Conservation (phyloP, 1,140 invertebrate species). For the Zaprionus davidi region DNA sequence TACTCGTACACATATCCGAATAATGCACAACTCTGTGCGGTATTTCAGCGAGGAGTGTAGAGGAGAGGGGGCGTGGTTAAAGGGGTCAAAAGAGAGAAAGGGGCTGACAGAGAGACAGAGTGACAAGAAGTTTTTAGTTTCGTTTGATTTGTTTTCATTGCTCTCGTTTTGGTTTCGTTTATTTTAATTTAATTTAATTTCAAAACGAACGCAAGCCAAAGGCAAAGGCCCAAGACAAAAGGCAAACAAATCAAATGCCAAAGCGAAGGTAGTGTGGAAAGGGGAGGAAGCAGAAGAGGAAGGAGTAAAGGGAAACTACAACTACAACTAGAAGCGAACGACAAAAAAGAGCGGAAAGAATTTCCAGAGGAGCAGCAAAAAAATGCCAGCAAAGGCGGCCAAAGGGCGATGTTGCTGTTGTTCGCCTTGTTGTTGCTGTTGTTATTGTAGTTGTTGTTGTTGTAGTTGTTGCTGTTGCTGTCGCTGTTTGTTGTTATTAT, state of each 20-base stretch:
- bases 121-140: conserved; percentile 44
- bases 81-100: neutral
- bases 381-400: conserved; percentile 4
- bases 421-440: conserved; percentile 22
- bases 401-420: conserved; percentile 35
- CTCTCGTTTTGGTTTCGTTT: conserved; percentile 43
- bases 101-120: conserved; percentile 25
- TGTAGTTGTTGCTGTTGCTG: neutral
- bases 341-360: conserved; percentile 20
- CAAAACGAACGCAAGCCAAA: conserved; percentile 26
- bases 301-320: conserved; percentile 24
- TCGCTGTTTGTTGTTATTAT: conserved; percentile 32
- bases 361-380: conserved; percentile 14
- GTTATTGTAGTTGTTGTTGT: neutral
- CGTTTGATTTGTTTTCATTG: conserved; percentile 43
- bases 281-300: neutral
- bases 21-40: neutral
- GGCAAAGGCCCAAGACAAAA: conserved; percentile 16
- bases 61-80: neutral
- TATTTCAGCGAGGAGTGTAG: neutral
- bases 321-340: conserved; percentile 34
- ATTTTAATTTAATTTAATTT: conserved; percentile 76
- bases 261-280: neutral
- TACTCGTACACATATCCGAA: neutral
- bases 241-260: conserved; percentile 65